Evolutionary conservation across 2,888 invertebrate genomes (phyloP).

Genomic region (Pandemis corylana): DNA sequence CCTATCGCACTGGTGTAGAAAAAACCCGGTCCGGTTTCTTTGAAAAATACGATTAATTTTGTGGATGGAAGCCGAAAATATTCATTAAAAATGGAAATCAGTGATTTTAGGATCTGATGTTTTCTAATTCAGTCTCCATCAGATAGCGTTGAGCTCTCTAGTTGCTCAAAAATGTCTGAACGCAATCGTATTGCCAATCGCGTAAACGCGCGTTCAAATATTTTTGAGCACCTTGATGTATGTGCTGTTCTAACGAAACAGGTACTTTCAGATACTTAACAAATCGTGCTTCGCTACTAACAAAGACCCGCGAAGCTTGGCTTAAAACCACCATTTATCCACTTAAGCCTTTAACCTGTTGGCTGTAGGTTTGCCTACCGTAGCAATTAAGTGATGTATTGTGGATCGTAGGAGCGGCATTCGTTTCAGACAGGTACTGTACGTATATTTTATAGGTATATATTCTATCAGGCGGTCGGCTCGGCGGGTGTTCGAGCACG

Average conservation of each 20-base stretch:
- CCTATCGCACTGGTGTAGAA: too few species aligned
- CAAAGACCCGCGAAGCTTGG: not conserved
- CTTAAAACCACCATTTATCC: slow-evolving; percentile 9
- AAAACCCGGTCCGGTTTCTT: too few species aligned
- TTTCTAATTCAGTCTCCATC: too few species aligned
- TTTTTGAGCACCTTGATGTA: not conserved
- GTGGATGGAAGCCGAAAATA: too few species aligned
- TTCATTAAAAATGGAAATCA: too few species aligned
- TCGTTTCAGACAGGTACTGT: slow-evolving; percentile 54
- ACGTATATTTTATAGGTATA: slow-evolving; percentile 5
- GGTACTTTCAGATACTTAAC: not conserved
- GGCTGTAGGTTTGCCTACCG: slow-evolving; percentile 14
- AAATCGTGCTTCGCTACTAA: not conserved
- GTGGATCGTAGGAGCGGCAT: slow-evolving; percentile 46
- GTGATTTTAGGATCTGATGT: too few species aligned
- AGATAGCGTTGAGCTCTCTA: too few species aligned
- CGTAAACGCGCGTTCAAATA: too few species aligned
- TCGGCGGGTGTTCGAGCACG: slow-evolving; percentile 54
- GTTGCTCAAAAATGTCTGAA: too few species aligned
- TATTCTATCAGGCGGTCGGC: slow-evolving; percentile 57
- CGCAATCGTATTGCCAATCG: too few species aligned
- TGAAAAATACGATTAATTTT: too few species aligned
- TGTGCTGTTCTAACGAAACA: not conserved
- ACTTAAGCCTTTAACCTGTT: slow-evolving; percentile 35
- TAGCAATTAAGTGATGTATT: slow-evolving; percentile 24